These are phyloP conservation scores for Microctenopoma stevenorrisi DNA, from an alignment of 2,797 vertebrate genomes.

Conservation along the genomic window DNA sequence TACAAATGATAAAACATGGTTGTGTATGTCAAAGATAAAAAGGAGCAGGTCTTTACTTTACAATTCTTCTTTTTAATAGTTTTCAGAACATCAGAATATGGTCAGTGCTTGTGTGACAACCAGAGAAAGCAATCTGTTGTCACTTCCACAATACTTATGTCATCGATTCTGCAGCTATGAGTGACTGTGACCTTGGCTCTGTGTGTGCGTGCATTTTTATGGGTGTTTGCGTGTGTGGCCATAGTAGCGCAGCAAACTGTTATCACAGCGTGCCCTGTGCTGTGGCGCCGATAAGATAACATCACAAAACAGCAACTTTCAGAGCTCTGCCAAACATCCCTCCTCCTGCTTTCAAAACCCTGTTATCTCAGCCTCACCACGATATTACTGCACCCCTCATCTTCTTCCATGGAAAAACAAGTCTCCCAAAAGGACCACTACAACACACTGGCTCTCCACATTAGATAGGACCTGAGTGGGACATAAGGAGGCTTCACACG, in stretches of 20 bases:
- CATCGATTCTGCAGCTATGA: constrained; percentile 19
- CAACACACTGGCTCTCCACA: constrained; percentile 34
- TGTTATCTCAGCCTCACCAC: constrained; percentile 39
- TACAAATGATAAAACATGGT: constrained; percentile 48
- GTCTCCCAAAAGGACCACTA: constrained; percentile 6
- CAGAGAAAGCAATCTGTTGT: constrained; percentile 23
- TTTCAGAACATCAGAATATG: constrained; percentile 18
- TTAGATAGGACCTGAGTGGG: constrained; percentile 19
- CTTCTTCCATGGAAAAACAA: constrained; percentile 34
- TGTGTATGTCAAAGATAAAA: constrained; percentile 53
- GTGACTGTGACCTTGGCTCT: constrained; percentile 58
- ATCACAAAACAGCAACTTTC: constrained; percentile 66
- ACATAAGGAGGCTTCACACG: constrained; percentile 20
- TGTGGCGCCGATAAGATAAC: constrained; percentile 64
- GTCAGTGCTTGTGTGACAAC: constrained; percentile 4
- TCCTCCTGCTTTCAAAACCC: constrained; percentile 48
- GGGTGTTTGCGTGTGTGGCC: constrained; percentile 21
- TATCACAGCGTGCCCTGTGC: constrained; percentile 60
- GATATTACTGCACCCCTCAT: constrained; percentile 39
- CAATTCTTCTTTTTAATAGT: constrained; percentile 29
- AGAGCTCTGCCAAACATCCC: constrained; percentile 58
- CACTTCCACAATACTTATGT: constrained; percentile 9
- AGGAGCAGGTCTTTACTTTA: constrained; percentile 9
- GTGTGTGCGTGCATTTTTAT: constrained; percentile 12
- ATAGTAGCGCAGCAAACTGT: constrained; percentile 36